phyloP scores from a whole-genome alignment of 2,888 invertebrate species.

The Gastracanthus pulcherrimus region DNA sequence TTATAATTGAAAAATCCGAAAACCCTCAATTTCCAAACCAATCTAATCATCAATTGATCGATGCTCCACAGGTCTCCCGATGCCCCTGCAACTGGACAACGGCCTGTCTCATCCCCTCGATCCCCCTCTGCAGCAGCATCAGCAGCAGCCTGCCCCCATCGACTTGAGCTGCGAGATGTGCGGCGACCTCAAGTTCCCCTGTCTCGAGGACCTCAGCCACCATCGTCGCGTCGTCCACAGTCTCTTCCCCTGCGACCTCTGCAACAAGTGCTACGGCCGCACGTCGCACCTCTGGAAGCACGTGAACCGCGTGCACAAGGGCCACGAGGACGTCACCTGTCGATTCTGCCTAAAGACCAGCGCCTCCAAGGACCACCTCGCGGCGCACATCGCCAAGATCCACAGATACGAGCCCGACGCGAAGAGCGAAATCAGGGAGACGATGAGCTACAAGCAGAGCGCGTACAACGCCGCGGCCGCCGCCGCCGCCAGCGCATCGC shows the following conservation, averaged over 20 bases:
- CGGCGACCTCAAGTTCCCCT: slow-evolving; percentile 74
- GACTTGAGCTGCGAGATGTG: slow-evolving; percentile 72
- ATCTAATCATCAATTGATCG: too few species aligned
- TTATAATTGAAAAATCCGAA: too few species aligned
- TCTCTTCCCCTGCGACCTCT: slow-evolving; percentile 81
- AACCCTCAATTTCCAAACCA: too few species aligned
- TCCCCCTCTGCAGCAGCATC: too few species aligned
- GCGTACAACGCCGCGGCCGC: slow-evolving; percentile 58
- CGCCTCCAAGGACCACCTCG: slow-evolving; percentile 80
- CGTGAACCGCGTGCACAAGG: slow-evolving; percentile 81
- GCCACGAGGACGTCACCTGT: slow-evolving; percentile 81
- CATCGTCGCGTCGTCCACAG: slow-evolving; percentile 79
- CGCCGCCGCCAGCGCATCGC: slow-evolving; percentile 63
- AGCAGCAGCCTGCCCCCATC: background rate
- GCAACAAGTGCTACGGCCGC: slow-evolving; percentile 81
- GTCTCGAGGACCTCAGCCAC: slow-evolving; percentile 79
- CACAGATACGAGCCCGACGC: slow-evolving; percentile 76
- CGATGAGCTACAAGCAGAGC: slow-evolving; percentile 74
- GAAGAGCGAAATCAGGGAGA: slow-evolving; percentile 69
- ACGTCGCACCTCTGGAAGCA: slow-evolving; percentile 83
- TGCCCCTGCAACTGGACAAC: slow-evolving; percentile 43
- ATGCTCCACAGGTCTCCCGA: slow-evolving; percentile 29
- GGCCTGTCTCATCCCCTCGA: slow-evolving; percentile 55
- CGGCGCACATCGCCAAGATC: slow-evolving; percentile 80
- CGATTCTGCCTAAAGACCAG: slow-evolving; percentile 81